phyloP scores from a whole-genome alignment of 2,113 vertebrate genomes.

The Macrotus californicus region DNA sequence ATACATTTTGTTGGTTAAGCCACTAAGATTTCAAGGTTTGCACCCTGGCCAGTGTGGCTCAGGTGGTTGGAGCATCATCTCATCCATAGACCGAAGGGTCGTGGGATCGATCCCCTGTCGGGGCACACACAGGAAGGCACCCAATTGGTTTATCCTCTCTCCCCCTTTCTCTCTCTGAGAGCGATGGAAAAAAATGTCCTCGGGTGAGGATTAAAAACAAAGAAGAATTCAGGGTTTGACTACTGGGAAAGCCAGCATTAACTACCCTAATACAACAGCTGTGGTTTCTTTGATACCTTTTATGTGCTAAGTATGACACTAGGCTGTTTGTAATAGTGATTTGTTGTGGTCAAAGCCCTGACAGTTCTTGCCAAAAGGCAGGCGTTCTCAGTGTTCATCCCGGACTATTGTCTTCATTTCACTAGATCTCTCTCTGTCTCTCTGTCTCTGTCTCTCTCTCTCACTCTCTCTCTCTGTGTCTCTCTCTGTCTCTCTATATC shows the following conservation, averaged over 20 bases:
- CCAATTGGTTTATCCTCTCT: too few relatives aligned
- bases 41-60: too few relatives aligned
- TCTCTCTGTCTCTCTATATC: neutral
- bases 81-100: too few relatives aligned
- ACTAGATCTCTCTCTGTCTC: neutral
- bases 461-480: neutral
- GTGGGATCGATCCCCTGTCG: too few relatives aligned
- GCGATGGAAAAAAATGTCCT: too few relatives aligned
- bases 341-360: neutral
- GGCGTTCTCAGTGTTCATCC: neutral
- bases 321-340: neutral
- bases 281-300: neutral
- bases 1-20: neutral
- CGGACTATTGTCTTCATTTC: neutral
- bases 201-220: too few relatives aligned
- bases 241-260: neutral
- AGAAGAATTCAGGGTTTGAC: neutral
- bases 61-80: too few relatives aligned
- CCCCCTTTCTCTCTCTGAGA: too few relatives aligned
- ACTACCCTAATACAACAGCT: neutral
- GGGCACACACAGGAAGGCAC: too few relatives aligned
- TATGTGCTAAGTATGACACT: neutral
- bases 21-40: neutral
- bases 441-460: neutral
- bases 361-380: slow-evolving; percentile 17